Base-by-base conservation (phyloP, 2,888 invertebrate species). In the Folsomia manolachei region DNA sequence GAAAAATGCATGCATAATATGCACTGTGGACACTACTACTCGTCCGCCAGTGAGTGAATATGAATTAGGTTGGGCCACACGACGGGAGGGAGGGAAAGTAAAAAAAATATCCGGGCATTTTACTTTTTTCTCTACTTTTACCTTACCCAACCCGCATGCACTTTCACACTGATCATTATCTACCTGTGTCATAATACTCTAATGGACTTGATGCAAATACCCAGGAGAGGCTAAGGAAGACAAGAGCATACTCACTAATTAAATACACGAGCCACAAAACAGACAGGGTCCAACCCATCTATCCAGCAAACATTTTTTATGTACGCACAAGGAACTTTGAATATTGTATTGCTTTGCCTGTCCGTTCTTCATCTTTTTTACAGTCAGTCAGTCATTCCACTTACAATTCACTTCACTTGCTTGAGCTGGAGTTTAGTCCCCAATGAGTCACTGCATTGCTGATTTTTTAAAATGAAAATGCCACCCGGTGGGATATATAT, bases 401-500 rank as follows among this genome's bases (percentile, higher is more conserved):
- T n/a, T n/a, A n/a, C n/a, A 51, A 51, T 51, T 51, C 51, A 51
- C 18, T 51, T 19, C 11, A n/a, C 56, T 19, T 56, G 21, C n/a
- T 39, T 39, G 39, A 39, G 14, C 39, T 39, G 4, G 39, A 39
- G 39, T 39, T 39, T 39, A 39, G n/a, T 39, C 7, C 39, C 4
- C 39, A 39, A 56, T 56, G 56, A 56, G 56, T 56, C 56, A 56
- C 21, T 56, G 18, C n/a, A n/a, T 51, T 60, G 26, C 21, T 63
- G 63, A 27, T 63, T 63, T 63, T 63, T 27, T 27, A 26, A 62
- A 63, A 63, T 27, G 26, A 77, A 75, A 77, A 79, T 79, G 69
- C 79, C 79, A 77, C 79, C 79, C 79, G 77, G 76, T 71, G 77
- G 68, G 73, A 68, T 60, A n/a, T n/a, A n/a, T n/a, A n/a, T n/a